Evolutionary conservation across 2,113 vertebrate genomes (phyloP).

Genomic region (Carassius auratus): DNA sequence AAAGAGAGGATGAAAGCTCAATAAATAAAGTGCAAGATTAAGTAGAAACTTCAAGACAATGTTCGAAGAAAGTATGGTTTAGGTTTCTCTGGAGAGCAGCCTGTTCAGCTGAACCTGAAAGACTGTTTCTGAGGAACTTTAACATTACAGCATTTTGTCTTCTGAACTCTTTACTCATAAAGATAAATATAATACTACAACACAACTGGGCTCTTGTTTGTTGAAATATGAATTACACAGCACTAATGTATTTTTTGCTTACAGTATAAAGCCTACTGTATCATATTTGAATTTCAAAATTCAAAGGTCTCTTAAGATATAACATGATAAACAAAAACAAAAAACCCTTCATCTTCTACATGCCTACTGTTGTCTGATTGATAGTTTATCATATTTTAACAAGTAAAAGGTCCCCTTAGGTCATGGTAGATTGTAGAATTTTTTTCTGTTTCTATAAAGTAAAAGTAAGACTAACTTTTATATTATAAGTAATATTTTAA

Average conservation of each 20-base stretch:
- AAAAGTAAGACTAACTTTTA: not conserved
- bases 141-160: not conserved
- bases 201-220: not conserved
- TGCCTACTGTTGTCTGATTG: too few relatives aligned
- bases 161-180: not conserved
- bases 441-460: too few relatives aligned
- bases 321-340: too few relatives aligned
- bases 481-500: not conserved
- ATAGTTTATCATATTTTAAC: too few relatives aligned
- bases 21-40: conserved; percentile 65
- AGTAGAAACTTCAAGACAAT: conserved; percentile 61
- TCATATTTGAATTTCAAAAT: too few relatives aligned
- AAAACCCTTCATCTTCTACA: too few relatives aligned
- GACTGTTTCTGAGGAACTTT: not conserved
- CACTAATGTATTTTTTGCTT: too few relatives aligned
- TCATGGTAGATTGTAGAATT: too few relatives aligned
- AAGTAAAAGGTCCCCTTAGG: too few relatives aligned
- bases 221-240: too few relatives aligned
- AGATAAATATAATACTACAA: not conserved
- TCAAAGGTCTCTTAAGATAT: too few relatives aligned
- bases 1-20: conserved; percentile 62
- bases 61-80: not conserved
- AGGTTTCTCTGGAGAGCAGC: not conserved
- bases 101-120: not conserved
- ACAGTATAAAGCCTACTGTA: too few relatives aligned